Percentiles rank a stretch among this genome's conserved stretches.
These are phyloP conservation scores for Nothoprocta pentlandii DNA, from an alignment of 2,113 vertebrate species.

Conservation along the genomic window DNA sequence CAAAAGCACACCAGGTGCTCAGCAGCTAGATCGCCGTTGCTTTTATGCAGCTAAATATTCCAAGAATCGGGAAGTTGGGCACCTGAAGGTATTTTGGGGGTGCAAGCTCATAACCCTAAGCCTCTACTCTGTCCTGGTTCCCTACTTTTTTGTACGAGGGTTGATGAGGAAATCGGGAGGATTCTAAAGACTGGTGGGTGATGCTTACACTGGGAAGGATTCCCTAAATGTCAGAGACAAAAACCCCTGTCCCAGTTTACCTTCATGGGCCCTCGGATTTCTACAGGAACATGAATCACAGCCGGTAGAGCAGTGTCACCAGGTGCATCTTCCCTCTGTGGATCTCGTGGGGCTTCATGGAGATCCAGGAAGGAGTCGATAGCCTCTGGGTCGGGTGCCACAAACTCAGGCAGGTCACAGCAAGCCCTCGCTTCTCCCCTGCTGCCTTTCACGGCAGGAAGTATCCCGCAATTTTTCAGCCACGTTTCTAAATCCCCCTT, in stretches of 20 bases:
- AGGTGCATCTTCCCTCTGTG: neutral
- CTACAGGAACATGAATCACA: neutral
- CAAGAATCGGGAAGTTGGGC: accelerated
- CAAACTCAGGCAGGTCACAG: accelerated
- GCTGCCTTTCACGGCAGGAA: accelerated
- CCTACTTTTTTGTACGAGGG: accelerated
- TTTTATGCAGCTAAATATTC: accelerated
- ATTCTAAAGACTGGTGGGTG: accelerated
- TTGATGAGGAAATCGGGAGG: neutral
- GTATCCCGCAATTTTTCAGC: neutral
- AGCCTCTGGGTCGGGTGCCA: accelerated
- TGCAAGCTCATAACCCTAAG: neutral
- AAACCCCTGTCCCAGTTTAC: neutral
- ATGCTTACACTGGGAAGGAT: accelerated
- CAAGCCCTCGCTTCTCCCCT: neutral
- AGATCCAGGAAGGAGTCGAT: conserved; percentile 9
- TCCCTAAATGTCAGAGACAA: accelerated
- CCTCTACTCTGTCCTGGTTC: neutral
- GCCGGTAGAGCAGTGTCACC: accelerated
- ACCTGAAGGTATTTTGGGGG: neutral
- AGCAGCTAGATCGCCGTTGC: neutral
- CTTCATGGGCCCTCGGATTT: conserved; percentile 35
- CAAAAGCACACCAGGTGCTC: neutral
- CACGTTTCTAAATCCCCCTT: accelerated
- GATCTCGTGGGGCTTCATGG: neutral